Base-by-base conservation (phyloP, 2,888 invertebrate genomes). In the Gymnosoma rotundatum region DNA sequence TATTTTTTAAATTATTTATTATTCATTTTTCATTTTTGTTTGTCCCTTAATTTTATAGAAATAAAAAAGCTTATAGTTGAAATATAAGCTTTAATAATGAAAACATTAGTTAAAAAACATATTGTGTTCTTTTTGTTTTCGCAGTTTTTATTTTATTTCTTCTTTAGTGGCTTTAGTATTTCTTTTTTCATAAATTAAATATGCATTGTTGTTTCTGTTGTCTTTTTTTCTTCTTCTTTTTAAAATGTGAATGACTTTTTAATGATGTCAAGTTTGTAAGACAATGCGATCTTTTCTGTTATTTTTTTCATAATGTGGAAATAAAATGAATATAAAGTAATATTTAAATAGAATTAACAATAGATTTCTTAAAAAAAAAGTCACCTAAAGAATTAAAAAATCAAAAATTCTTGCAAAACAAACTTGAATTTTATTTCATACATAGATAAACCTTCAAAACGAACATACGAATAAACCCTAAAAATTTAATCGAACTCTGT, bases 211-310 rank as follows among this genome's bases (percentile, higher is more conserved):
- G 12, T 32, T 32, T 32, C 32, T 32, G 6, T 32, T 32, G 8
- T 32, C 6, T 8, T 32, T 32, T 32, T 32, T 25, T 25, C 45
- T 48, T 66, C n/a, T 36, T 42, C 50, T 56, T 14, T 14, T 56
- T 32, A 42, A 73, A 75, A 70, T 60, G 82, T 72, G 76, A 78
- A 82, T 83, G 82, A 83, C 83, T 73, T 67, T 78, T 83, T 73
- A 83, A 83, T 73, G 78, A 78, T 78, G 83, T 83, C 83, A 83
- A 83, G 78, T 83, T 83, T 78, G 78, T 61, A 67, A 63, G 48
- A 73, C 67, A 73, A 67, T 61, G 36, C 42, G 50, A 38, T 60
- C 7, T 54, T 45, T 42, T 36, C 10, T 18, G n/a, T 12, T 25
- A 58, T 69, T 72, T 58, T 42, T 72, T 72, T 78, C 10, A n/a